These are phyloP conservation scores for Patiria miniata DNA, from an alignment of 35 echinoderm and acorn worm genomes.

Conservation along the genomic window DNA sequence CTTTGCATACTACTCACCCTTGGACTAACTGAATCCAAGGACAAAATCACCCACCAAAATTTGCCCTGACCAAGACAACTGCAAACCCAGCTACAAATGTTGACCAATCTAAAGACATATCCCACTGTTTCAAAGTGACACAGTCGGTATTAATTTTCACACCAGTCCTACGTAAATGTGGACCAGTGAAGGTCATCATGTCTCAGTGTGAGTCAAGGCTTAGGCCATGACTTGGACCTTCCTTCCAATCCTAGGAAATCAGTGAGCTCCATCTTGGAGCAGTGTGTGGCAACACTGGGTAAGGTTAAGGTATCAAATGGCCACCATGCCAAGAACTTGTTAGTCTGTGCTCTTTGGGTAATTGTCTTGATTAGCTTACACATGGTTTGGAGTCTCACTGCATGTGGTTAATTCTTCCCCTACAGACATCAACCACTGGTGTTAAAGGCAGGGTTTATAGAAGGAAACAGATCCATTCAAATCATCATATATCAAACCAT, in stretches of 20 bases:
- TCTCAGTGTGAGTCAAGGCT: not conserved
- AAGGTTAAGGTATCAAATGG: too few relatives aligned
- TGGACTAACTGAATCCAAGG: too few relatives aligned
- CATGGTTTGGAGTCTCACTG: not conserved
- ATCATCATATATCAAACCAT: too few relatives aligned
- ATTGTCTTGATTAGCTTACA: not conserved
- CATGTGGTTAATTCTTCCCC: not conserved
- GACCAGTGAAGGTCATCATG: not conserved
- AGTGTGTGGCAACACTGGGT: conserved; percentile 5
- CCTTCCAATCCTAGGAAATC: not conserved
- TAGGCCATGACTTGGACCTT: not conserved
- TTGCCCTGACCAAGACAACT: too few relatives aligned
- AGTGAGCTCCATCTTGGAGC: not conserved
- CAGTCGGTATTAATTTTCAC: conserved; percentile 19
- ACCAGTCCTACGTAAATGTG: not conserved
- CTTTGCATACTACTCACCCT: too few relatives aligned
- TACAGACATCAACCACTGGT: not conserved
- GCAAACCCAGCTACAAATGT: too few relatives aligned
- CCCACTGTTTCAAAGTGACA: not conserved
- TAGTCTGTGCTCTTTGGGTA: too few relatives aligned
- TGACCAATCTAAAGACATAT: too few relatives aligned
- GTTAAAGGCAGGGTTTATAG: not conserved
- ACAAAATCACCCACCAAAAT: too few relatives aligned
- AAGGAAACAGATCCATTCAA: too few relatives aligned
- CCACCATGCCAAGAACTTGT: too few relatives aligned